Evolutionary conservation across 2,888 invertebrate genomes (phyloP).

Genomic region (Cylindroiulus punctatus): DNA sequence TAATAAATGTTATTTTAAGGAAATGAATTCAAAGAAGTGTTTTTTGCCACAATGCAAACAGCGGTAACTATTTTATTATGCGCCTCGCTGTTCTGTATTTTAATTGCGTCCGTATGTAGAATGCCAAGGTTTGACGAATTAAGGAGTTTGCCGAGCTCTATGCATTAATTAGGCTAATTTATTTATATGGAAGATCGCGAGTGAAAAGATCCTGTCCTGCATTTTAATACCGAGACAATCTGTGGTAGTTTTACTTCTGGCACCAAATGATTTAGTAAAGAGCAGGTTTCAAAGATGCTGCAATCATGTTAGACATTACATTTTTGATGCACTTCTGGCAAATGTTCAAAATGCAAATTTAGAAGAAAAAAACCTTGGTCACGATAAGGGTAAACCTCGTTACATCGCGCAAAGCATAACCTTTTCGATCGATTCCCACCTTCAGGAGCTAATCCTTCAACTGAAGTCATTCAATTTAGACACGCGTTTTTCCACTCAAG

Average conservation of each 20-base stretch:
- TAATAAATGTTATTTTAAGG: background rate
- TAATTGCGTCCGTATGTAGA: background rate
- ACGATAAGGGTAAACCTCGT: too few species aligned
- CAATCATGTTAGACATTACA: too few species aligned
- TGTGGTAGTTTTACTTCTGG: background rate
- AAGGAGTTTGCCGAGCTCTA: background rate
- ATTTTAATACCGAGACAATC: background rate
- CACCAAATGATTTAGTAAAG: too few species aligned
- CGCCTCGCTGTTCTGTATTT: background rate
- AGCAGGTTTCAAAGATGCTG: too few species aligned
- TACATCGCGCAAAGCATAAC: too few species aligned
- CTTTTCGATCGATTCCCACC: too few species aligned
- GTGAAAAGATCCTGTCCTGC: background rate
- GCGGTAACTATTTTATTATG: background rate
- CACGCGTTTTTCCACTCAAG: too few species aligned
- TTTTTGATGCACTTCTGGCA: too few species aligned
- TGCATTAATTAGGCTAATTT: slow-evolving; percentile 13
- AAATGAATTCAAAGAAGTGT: background rate
- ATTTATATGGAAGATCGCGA: background rate
- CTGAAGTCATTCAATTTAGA: too few species aligned
- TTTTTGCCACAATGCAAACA: background rate
- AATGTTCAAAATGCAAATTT: too few species aligned
- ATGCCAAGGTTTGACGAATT: background rate
- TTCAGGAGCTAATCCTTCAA: too few species aligned
- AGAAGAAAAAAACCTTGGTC: too few species aligned